Conservation (phyloP, 2,888 invertebrate genomes). For the Diplazon laetatorius region DNA sequence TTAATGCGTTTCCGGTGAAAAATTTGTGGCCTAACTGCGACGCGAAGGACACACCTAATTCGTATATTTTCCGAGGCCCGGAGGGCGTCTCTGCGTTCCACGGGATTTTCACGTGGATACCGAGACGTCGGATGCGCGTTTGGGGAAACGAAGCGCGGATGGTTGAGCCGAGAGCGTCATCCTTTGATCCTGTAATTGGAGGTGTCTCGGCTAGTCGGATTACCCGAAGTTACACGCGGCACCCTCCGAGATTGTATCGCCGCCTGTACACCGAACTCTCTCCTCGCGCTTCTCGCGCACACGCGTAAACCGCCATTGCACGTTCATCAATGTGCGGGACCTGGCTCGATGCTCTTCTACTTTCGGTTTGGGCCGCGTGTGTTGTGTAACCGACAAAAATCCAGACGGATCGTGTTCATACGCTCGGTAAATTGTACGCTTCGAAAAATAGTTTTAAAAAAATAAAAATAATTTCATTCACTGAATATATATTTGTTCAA, state of each 20-base stretch:
- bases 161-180: conserved; percentile 59
- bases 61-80: conserved; percentile 44
- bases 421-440: too few species aligned
- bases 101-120: conserved; percentile 31
- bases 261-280: too few species aligned
- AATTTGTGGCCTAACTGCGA: conserved; percentile 59
- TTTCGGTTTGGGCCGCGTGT: conserved; percentile 9
- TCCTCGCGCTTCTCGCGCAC: not conserved
- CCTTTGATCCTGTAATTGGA: conserved; percentile 77
- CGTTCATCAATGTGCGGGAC: conserved; percentile 20
- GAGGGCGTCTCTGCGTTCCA: conserved; percentile 19
- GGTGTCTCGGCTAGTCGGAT: conserved; percentile 69
- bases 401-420: conserved; percentile 42
- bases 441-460: conserved; percentile 47
- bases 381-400: conserved; percentile 6
- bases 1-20: conserved; percentile 56
- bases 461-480: too few species aligned
- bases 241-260: conserved; percentile 60
- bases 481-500: too few species aligned
- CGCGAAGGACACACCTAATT: conserved; percentile 50
- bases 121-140: conserved; percentile 65
- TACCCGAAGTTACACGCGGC: conserved; percentile 59
- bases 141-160: conserved; percentile 37
- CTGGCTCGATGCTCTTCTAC: conserved; percentile 21
- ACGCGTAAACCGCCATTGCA: conserved; percentile 19